Percentiles rank a stretch among this genome's conserved stretches.
Evolutionary conservation across 2,797 vertebrate genomes (phyloP).

Genomic region (Columba guinea): DNA sequence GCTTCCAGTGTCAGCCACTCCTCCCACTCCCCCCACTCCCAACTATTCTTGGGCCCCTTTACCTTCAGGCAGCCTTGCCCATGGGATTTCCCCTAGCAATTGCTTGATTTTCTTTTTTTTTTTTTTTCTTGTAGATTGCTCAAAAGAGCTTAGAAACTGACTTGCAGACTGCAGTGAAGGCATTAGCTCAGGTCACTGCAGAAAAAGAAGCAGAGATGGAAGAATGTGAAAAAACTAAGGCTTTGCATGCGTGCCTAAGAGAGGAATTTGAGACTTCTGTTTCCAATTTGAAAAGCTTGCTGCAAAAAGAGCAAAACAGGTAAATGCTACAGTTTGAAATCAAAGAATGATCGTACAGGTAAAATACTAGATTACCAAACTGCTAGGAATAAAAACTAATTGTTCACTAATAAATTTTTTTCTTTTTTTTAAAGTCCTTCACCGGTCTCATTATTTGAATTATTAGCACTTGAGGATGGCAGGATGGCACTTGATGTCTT

Average conservation of each 20-base stretch:
- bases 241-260: constrained; percentile 74
- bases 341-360: not conserved
- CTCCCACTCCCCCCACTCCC: too few relatives aligned
- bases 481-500: too few relatives aligned
- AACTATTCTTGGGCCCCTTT: too few relatives aligned
- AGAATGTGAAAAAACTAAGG: constrained; percentile 79
- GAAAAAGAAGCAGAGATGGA: constrained; percentile 81
- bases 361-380: not conserved
- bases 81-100: too few relatives aligned
- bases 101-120: not conserved
- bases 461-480: not conserved
- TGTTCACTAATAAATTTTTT: not conserved
- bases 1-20: too few relatives aligned
- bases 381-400: not conserved
- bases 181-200: constrained; percentile 76
- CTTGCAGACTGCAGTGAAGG: constrained; percentile 76
- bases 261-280: constrained; percentile 75
- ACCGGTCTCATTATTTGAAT: not conserved
- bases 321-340: constrained; percentile 50
- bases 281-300: constrained; percentile 76
- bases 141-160: constrained; percentile 72
- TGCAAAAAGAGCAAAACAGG: constrained; percentile 82
- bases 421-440: not conserved
- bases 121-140: constrained; percentile 70
- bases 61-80: too few relatives aligned